Percentiles rank a stretch among this genome's conserved stretches.
phyloP scores from a whole-genome alignment of 2,113 vertebrate genomes.

The Mystacornis crossleyi region DNA sequence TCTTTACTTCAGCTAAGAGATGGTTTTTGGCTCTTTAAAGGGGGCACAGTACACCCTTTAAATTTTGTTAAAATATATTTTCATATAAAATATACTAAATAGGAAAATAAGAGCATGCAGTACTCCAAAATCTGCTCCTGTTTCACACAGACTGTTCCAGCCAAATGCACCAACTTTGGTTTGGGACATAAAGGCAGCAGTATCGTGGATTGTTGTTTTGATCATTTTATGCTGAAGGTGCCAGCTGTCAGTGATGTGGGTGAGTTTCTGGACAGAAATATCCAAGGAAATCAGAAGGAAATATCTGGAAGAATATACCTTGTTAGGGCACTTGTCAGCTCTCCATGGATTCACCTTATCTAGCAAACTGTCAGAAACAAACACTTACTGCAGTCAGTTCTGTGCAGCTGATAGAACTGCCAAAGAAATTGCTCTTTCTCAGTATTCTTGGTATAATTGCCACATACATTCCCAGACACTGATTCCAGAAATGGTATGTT shows the following conservation, averaged over 20 bases:
- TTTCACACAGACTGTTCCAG: not conserved
- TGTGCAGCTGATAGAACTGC: not conserved
- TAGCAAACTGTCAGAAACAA: constrained; percentile 21
- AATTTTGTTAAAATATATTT: not conserved
- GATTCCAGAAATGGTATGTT: not conserved
- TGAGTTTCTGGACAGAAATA: not conserved
- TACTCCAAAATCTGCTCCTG: not conserved
- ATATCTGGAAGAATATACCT: not conserved
- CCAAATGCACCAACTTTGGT: not conserved
- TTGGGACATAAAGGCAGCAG: not conserved
- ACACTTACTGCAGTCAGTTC: not conserved
- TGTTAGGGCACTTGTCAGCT: not conserved
- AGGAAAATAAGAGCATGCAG: not conserved
- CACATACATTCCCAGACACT: not conserved
- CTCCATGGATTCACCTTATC: not conserved
- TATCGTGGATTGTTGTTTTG: not conserved
- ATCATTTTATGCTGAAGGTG: not conserved
- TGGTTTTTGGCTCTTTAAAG: not conserved
- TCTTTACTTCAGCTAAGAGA: not conserved
- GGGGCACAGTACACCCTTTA: not conserved
- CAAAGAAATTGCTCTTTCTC: not conserved
- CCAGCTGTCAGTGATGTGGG: not conserved
- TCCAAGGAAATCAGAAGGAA: too few species aligned
- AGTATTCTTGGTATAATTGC: not conserved
- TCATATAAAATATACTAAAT: not conserved